Conservation (phyloP, 2,113 vertebrate species). For the Prolemur simus region DNA sequence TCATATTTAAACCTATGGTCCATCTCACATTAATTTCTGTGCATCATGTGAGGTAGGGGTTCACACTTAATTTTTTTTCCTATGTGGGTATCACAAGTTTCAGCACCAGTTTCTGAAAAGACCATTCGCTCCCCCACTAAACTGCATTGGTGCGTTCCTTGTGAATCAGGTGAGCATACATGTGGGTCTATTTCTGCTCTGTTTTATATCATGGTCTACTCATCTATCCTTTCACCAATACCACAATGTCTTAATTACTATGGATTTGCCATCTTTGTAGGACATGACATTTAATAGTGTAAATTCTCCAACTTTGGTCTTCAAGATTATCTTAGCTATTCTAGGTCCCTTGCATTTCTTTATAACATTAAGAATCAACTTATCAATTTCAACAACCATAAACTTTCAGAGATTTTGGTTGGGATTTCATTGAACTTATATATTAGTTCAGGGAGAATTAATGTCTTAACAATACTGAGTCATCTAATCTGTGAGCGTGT, state of each 20-base stretch:
- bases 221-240: neutral
- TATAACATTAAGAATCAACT: slow-evolving; percentile 26
- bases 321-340: neutral
- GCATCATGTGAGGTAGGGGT: neutral
- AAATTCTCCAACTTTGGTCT: neutral
- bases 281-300: neutral
- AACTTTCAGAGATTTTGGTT: slow-evolving; percentile 21
- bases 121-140: neutral
- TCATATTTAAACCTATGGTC: neutral
- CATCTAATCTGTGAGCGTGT: neutral
- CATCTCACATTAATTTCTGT: neutral
- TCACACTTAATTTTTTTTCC: neutral
- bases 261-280: neutral
- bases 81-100: neutral
- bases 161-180: neutral
- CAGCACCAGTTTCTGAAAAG: neutral
- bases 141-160: neutral
- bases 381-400: neutral
- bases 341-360: neutral
- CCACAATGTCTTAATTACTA: neutral
- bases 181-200: neutral
- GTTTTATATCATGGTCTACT: neutral
- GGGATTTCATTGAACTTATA: neutral
- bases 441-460: neutral
- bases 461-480: neutral